These are phyloP conservation scores for Engystomops pustulosus DNA, from an alignment of 2,113 vertebrate genomes.

Conservation along the genomic window DNA sequence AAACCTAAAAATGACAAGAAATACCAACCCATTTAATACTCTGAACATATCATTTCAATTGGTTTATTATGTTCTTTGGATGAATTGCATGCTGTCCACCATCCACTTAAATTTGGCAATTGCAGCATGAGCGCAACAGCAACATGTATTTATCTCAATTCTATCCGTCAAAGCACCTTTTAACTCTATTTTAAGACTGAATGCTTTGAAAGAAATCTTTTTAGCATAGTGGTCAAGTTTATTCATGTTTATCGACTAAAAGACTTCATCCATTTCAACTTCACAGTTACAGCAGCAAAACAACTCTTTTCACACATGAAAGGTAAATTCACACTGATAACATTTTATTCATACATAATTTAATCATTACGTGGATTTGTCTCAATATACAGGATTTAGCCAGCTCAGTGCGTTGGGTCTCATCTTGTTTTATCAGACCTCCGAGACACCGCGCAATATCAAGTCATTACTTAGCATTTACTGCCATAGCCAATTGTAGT, in stretches of 20 bases:
- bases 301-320: constrained; percentile 10
- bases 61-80: constrained; percentile 33
- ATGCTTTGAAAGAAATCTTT: constrained; percentile 40
- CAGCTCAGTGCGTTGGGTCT: neutral
- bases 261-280: constrained; percentile 24
- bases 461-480: constrained; percentile 4
- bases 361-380: constrained; percentile 9
- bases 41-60: constrained; percentile 39
- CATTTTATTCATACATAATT: neutral
- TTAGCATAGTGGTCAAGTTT: constrained; percentile 39
- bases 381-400: neutral
- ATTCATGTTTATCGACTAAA: constrained; percentile 42
- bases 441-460: neutral
- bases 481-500: neutral
- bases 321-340: constrained; percentile 2
- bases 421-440: neutral
- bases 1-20: neutral
- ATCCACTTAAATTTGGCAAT: constrained; percentile 46
- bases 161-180: constrained; percentile 42
- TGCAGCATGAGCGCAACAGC: constrained; percentile 26
- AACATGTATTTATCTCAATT: constrained; percentile 56
- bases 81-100: constrained; percentile 49
- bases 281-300: constrained; percentile 17
- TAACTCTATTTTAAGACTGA: constrained; percentile 46
- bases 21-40: constrained; percentile 17